Percentiles rank a stretch among this genome's conserved stretches.
phyloP scores from a whole-genome alignment of 2,888 invertebrate species.

The Heliconius ethilla region DNA sequence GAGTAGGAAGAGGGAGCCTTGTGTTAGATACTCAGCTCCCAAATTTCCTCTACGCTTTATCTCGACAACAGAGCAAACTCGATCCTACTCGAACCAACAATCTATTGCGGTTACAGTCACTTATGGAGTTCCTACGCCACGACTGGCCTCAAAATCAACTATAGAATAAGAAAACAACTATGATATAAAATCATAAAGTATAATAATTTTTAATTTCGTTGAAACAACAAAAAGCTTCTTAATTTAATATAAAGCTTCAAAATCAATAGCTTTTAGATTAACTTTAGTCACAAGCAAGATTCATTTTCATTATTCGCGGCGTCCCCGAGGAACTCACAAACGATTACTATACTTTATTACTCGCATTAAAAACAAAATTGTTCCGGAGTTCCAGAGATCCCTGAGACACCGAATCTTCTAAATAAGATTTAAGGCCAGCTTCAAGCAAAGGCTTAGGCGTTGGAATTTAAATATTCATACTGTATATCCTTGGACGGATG shows the following conservation, averaged over 20 bases:
- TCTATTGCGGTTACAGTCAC: too few relatives aligned
- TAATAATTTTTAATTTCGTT: background rate
- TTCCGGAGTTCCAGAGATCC: constrained; percentile 27
- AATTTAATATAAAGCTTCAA: constrained; percentile 21
- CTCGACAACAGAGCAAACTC: too few relatives aligned
- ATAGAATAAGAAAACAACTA: too few relatives aligned
- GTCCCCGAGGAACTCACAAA: constrained; percentile 31
- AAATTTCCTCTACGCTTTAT: too few relatives aligned
- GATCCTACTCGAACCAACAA: too few relatives aligned
- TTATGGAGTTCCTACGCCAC: too few relatives aligned
- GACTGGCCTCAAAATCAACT: too few relatives aligned
- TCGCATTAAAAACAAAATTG: constrained; percentile 40
- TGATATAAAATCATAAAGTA: background rate
- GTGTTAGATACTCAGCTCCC: too few relatives aligned
- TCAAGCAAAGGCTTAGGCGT: constrained; percentile 17
- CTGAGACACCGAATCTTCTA: constrained; percentile 16
- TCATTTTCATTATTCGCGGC: constrained; percentile 28
- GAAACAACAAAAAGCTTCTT: background rate
- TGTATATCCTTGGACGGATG: background rate
- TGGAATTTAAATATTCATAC: constrained; percentile 25
- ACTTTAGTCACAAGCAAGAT: constrained; percentile 27
- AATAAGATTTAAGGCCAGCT: constrained; percentile 21
- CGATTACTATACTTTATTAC: constrained; percentile 38
- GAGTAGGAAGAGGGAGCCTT: too few relatives aligned
- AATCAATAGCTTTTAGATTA: constrained; percentile 22